Evolutionary conservation across 2,888 invertebrate genomes (phyloP).

Genomic region (Drosophila atroscutellata): DNA sequence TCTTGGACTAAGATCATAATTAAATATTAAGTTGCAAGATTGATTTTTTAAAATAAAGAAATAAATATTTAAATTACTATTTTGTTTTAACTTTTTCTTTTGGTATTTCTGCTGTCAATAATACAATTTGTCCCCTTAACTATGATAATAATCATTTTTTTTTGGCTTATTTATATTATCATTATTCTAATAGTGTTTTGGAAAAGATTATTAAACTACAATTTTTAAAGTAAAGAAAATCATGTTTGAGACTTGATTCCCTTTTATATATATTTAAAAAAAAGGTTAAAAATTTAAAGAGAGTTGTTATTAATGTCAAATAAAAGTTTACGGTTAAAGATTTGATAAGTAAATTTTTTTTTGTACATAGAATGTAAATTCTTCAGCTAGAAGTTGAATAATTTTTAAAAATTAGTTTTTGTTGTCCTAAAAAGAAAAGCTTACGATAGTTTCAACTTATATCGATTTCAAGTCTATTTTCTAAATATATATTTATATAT

Average conservation of each 20-base stretch:
- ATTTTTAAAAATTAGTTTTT: not conserved
- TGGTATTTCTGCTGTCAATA: too few species aligned
- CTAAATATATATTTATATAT: not conserved
- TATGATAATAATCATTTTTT: accelerated
- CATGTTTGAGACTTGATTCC: accelerated
- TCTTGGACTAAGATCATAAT: not conserved
- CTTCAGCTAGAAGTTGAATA: accelerated
- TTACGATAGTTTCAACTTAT: not conserved
- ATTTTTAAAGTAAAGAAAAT: not conserved
- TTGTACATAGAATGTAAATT: not conserved
- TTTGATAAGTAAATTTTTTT: not conserved
- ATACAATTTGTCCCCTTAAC: too few species aligned
- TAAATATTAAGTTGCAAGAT: not conserved
- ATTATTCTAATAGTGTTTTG: not conserved
- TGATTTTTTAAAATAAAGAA: not conserved
- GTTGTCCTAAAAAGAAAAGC: not conserved
- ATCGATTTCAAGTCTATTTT: too few species aligned
- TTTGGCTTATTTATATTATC: not conserved
- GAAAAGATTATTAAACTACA: not conserved
- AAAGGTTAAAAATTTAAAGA: too few species aligned
- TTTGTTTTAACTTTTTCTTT: too few species aligned
- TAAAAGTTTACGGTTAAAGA: not conserved
- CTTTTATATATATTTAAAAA: not conserved
- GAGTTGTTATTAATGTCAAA: not conserved
- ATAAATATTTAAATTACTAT: not conserved